Percentiles rank a stretch among this genome's conserved stretches.
Evolutionary conservation across 2,888 invertebrate species (phyloP).

Genomic region (Ecliptopera silaceata): DNA sequence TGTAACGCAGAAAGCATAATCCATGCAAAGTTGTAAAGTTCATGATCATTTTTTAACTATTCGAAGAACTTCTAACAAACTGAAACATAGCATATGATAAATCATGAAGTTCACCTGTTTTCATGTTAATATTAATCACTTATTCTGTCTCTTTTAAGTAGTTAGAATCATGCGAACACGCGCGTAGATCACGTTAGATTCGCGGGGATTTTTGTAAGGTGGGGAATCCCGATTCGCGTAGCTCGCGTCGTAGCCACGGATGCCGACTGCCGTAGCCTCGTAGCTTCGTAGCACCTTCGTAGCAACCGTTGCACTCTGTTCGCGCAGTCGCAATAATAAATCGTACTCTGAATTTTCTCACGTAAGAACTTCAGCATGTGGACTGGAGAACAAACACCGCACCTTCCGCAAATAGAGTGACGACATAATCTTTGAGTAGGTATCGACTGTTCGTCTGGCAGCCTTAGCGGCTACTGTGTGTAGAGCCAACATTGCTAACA

Average conservation of each 20-base stretch:
- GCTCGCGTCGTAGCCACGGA: constrained; percentile 51
- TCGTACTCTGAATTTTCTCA: constrained; percentile 33
- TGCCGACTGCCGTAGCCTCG: constrained; percentile 58
- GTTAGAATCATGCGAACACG: constrained; percentile 66
- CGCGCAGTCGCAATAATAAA: constrained; percentile 68
- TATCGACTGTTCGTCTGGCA: constrained; percentile 24
- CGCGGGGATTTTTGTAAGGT: constrained; percentile 35
- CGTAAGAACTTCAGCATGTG: constrained; percentile 40
- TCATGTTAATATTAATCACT: constrained; percentile 72
- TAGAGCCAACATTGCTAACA: background rate
- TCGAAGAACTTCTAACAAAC: constrained; percentile 56
- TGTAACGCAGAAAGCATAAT: constrained; percentile 29
- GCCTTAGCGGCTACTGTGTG: background rate
- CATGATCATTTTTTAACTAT: constrained; percentile 17
- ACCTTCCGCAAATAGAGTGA: constrained; percentile 31
- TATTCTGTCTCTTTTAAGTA: constrained; percentile 64
- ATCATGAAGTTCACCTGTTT: constrained; percentile 69
- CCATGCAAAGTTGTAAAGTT: constrained; percentile 39
- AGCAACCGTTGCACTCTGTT: constrained; percentile 49
- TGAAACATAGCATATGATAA: constrained; percentile 53
- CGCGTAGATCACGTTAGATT: constrained; percentile 40
- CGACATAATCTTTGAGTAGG: constrained; percentile 32
- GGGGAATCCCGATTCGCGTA: constrained; percentile 31
- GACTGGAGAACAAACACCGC: constrained; percentile 39
- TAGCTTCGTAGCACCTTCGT: constrained; percentile 38